phyloP scores from a whole-genome alignment of 2,797 vertebrate genomes.

The Macropodus opercularis region DNA sequence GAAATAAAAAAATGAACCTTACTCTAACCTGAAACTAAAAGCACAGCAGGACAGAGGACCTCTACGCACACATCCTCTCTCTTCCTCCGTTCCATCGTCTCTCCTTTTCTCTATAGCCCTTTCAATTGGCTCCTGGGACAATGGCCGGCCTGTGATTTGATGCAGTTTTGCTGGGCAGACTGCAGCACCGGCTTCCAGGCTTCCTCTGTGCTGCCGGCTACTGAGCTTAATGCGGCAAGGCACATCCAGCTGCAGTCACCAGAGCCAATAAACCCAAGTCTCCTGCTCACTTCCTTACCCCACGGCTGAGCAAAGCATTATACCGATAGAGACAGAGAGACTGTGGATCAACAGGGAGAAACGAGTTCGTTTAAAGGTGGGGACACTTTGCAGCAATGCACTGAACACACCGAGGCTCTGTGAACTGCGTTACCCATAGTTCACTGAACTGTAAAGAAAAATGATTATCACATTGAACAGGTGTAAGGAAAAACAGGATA shows the following conservation, averaged over 20 bases:
- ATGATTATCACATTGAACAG: slow-evolving; percentile 21
- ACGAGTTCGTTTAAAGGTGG: slow-evolving; percentile 16
- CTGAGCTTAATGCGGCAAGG: slow-evolving; percentile 71
- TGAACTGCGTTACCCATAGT: slow-evolving; percentile 17
- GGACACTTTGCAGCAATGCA: slow-evolving; percentile 43
- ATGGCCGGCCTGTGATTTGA: slow-evolving; percentile 64
- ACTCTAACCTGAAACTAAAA: slow-evolving; percentile 21
- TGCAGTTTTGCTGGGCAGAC: slow-evolving; percentile 69
- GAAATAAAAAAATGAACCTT: too few species aligned
- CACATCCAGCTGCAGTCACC: slow-evolving; percentile 72
- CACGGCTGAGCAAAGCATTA: slow-evolving; percentile 14
- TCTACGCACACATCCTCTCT: slow-evolving; percentile 9
- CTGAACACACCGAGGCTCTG: slow-evolving; percentile 11
- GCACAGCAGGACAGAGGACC: slow-evolving; percentile 23
- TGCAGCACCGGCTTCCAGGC: slow-evolving; percentile 69
- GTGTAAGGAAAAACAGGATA: slow-evolving; percentile 7
- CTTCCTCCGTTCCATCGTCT: slow-evolving; percentile 8
- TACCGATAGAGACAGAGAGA: slow-evolving; percentile 18
- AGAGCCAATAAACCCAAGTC: slow-evolving; percentile 58
- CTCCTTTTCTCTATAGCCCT: slow-evolving; percentile 1
- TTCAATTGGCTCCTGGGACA: slow-evolving; percentile 54
- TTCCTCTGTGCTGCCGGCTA: slow-evolving; percentile 62
- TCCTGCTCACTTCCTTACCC: slow-evolving; percentile 33
- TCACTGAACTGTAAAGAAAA: slow-evolving; percentile 31
- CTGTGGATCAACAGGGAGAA: slow-evolving; percentile 10